Evolutionary conservation across 2,888 invertebrate genomes (phyloP), one percentile per base, ranked within the genome.

Genomic region (Drosophila phalerata): DNA sequence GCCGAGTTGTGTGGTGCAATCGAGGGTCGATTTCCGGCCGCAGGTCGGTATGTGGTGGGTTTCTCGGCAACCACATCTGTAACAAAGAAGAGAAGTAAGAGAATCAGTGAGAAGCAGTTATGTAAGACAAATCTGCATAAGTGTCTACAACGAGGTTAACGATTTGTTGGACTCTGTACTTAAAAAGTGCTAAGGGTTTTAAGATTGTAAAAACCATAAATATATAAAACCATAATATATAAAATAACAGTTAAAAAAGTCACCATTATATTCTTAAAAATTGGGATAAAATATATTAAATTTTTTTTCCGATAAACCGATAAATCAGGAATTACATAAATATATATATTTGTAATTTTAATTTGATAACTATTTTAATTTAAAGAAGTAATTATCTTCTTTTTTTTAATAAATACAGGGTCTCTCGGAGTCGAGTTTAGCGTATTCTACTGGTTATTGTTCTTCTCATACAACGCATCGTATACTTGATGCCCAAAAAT

Each of bases 1-100:
- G 94, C 94, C 28, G 91, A 76, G 55, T 83, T 89, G 15, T 48
- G 74, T 5, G 90, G 81, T 15, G 89, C 83, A 17, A 84, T 60
- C 43, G 88, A 81, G 11, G 90, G 81, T 11, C 81, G 58, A 25
- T 68, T 85, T 56, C 69, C 69, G 25, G 88, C 88, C 5, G 77
- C 68, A 4, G 91, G 79, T 2, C 92, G 89, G 52, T 88, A 85
- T 3, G 91, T 91, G 34, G 91, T 90, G 52, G 92, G 85, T 77
- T 81, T 77, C 67, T 88, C 69, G 64, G 74, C 67, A 62, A 80
- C 77, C 22, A 49, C 80, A 88, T 89, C 91, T 91, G 73, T 8
- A 83, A 79, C 40, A 11, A 40, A 43, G 5, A n/a, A 17, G 9
- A 42, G 40, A 51, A 69, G 55, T 30, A 30, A n/a, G 34, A n/a